Conservation (phyloP, 2,797 vertebrate genomes). For the Selene dorsalis region DNA sequence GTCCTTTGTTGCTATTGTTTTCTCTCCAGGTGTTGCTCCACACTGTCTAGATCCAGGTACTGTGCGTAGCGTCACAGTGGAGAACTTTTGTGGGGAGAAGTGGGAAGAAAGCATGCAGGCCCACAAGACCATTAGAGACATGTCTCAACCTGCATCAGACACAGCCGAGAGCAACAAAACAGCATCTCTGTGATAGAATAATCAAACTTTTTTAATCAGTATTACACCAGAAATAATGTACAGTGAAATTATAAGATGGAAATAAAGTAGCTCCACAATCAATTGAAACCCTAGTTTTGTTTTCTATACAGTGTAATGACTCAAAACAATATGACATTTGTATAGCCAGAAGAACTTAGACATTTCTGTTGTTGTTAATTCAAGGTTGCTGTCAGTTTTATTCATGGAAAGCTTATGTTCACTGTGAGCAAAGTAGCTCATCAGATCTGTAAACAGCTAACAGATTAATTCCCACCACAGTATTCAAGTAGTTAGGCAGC, state of each 20-base stretch:
- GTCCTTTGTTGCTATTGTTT: slow-evolving; percentile 25
- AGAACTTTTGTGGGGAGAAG: slow-evolving; percentile 90
- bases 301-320: slow-evolving; percentile 56
- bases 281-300: slow-evolving; percentile 5
- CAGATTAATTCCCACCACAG: background rate
- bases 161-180: slow-evolving; percentile 25
- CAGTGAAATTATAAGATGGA: slow-evolving; percentile 8
- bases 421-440: slow-evolving; percentile 18
- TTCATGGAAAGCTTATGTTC: background rate
- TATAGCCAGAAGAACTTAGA: background rate
- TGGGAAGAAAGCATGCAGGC: slow-evolving; percentile 93
- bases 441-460: slow-evolving; percentile 18
- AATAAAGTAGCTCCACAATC: background rate
- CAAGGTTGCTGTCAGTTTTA: slow-evolving; percentile 1
- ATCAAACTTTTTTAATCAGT: slow-evolving; percentile 44
- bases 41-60: slow-evolving; percentile 95
- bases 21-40: slow-evolving; percentile 88
- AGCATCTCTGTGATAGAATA: slow-evolving; percentile 13
- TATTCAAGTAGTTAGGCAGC: background rate
- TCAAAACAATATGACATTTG: slow-evolving; percentile 33
- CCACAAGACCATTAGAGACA: slow-evolving; percentile 89
- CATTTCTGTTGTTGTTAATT: background rate
- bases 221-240: slow-evolving; percentile 18
- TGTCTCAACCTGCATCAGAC: slow-evolving; percentile 86
- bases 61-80: slow-evolving; percentile 85